Base-by-base conservation (phyloP, 1,140 invertebrate genomes). In the Aphelinus atriplicis region DNA sequence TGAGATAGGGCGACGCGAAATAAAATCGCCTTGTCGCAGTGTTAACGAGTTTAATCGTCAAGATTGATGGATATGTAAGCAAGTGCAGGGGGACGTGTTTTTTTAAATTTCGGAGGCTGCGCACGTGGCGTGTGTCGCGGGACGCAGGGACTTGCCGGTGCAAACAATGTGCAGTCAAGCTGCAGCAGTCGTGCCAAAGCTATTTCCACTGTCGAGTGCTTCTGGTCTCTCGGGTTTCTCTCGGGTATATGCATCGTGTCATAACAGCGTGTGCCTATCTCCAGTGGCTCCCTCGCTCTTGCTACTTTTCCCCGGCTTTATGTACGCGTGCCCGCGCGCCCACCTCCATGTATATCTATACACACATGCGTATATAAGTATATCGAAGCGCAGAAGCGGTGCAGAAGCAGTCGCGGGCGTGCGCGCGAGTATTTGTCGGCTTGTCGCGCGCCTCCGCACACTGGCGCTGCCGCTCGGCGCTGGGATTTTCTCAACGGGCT, bases 141-240 rank as follows among this genome's bases (percentile, higher is more conserved):
- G 63, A 46, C n/a, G 10, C 63, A 47, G 26, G 42, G n/a, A 48
- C 62, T 43, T 48, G 47, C 46, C 47, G 9, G 46, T 10, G 7
- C 45, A 63, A 48, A 70, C 68, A 70, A 70, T 70, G 68, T 43
- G 68, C 26, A 26, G 26, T 26, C 26, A 26, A 26, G 26, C 26
- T 26, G 26, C 26, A 26, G 26, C 57, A n/a, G 10, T 61, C 68
- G 58, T 70, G 68, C 68, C 68, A 70, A 70, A 70, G 68, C 58
- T 70, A 70, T 70, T 70, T 70, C 58, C 68, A 57, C 68, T 26
- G 26, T 26, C 26, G 26, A 26, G 26, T 26, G 26, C 26, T 26
- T 26, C 26, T 26, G 26, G 26, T 68, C 55, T 68, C 66, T 57
- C 66, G 45, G n/a, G 66, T 68, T 58, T 68, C 66, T n/a, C 26